phyloP scores from a whole-genome alignment of 2,888 invertebrate species.

The Scaptomyza cyrtandrae region DNA sequence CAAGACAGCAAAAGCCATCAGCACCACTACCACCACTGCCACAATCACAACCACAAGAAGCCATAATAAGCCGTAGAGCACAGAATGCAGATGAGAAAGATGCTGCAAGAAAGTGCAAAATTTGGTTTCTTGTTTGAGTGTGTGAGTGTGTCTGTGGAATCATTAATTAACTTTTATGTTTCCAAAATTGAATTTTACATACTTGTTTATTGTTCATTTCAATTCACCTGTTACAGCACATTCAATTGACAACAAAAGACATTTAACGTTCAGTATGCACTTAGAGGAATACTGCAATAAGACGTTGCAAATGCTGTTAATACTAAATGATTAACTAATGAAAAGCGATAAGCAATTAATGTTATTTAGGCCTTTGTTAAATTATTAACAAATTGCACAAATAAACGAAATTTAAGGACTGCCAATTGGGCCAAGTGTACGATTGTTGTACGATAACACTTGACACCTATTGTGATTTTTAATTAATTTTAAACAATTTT shows the following conservation, averaged over 20 bases:
- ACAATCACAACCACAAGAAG: slow-evolving; percentile 50
- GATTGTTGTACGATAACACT: slow-evolving; percentile 15
- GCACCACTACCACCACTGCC: slow-evolving; percentile 44
- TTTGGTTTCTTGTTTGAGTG: slow-evolving; percentile 21
- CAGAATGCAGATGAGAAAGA: not conserved
- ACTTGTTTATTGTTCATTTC: slow-evolving; percentile 37
- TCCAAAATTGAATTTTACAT: slow-evolving; percentile 27
- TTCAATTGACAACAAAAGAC: slow-evolving; percentile 7
- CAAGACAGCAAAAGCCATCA: slow-evolving; percentile 39
- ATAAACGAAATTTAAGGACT: slow-evolving; percentile 6
- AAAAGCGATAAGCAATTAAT: slow-evolving; percentile 3
- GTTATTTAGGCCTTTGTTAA: not conserved
- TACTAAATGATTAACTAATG: slow-evolving; percentile 12
- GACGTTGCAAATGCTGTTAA: slow-evolving; percentile 21
- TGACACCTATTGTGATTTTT: slow-evolving; percentile 46
- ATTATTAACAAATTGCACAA: not conserved
- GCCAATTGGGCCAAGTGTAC: slow-evolving; percentile 5
- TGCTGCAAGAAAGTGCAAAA: slow-evolving; percentile 13
- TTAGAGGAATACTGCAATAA: slow-evolving; percentile 10
- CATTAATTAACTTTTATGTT: slow-evolving; percentile 37
- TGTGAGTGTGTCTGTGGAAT: slow-evolving; percentile 3
- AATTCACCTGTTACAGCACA: slow-evolving; percentile 15
- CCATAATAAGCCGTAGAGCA: slow-evolving; percentile 50
- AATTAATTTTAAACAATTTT: slow-evolving; percentile 40
- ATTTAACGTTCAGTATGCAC: slow-evolving; percentile 14